phyloP scores from a whole-genome alignment of 2,113 vertebrate genomes.

The Mesoclemmys tuberculata region DNA sequence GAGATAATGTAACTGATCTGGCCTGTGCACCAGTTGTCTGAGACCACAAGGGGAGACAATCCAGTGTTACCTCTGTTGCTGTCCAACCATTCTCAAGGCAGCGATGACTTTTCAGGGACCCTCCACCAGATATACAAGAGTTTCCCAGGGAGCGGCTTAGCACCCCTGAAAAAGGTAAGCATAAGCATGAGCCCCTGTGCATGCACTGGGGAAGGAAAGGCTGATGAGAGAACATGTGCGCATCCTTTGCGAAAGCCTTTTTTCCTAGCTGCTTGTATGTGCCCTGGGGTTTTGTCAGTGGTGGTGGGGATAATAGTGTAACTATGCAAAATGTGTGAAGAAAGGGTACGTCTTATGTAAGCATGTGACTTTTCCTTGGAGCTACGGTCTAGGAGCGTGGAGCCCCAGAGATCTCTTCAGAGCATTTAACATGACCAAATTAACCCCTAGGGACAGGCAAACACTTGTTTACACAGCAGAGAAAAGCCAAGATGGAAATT shows the following conservation, averaged over 20 bases:
- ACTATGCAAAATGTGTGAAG: background rate
- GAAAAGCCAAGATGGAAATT: conserved; percentile 77
- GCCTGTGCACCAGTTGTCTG: background rate
- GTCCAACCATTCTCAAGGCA: background rate
- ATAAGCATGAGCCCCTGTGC: too few species aligned
- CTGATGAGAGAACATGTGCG: background rate
- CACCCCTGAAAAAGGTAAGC: background rate
- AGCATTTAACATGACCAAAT: conserved; percentile 70
- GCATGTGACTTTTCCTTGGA: conserved; percentile 16
- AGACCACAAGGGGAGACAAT: background rate
- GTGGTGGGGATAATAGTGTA: background rate
- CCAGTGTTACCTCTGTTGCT: background rate
- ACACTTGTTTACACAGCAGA: conserved; percentile 78
- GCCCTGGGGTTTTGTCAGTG: background rate
- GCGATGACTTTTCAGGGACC: background rate
- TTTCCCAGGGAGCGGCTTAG: background rate
- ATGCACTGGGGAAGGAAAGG: background rate
- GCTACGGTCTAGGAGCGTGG: background rate
- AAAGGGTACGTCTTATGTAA: rapidly evolving
- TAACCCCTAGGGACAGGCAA: conserved; percentile 74
- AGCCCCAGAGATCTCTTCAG: conserved; percentile 50
- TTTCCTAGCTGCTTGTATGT: background rate
- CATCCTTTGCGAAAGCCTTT: background rate
- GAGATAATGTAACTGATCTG: background rate
- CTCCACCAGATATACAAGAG: background rate